Base-by-base conservation (phyloP, 2,113 vertebrate genomes). In the Alaudala cheleensis region DNA sequence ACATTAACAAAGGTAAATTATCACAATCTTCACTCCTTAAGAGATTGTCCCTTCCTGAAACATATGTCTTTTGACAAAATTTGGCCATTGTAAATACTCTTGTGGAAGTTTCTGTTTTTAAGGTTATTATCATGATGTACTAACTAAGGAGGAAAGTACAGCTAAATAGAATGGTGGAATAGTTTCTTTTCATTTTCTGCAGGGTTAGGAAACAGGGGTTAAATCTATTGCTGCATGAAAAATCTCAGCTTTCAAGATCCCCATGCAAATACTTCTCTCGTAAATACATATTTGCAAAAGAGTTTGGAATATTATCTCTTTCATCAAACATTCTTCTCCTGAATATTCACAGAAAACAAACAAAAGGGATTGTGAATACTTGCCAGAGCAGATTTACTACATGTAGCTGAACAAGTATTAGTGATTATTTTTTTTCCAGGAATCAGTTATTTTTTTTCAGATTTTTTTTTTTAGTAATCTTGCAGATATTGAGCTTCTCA, bases 271-370 rank as follows among this genome's bases (percentile, higher is more conserved):
- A 58, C 26, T 56, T 88, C 44, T 72, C 53, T 28, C 47, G 62
- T 56, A 79, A 95, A 93, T 78, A 71, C 78, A 87, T 93, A 95
- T 96, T 97, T 95, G 69, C 60, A 84, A 44, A 91, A 78, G 51
- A n/a, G 12, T 94, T 56, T 92, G 39, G 34, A 86, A 95, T 64
- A 74, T 67, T 93, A 67, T 96, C 72, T 92, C 69, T 94, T 96
- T 93, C 69, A 83, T 92, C 86, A 93, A 86, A 95, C 14, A 39
- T 90, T 74, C 74, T 90, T 92, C 95, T 93, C 34, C 54, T 50
- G 56, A 71, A 78, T 86, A 83, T 56, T 92, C 83, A 74, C 34
- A 74, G 39, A 74, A 89, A 86, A 69, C 34, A 96, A 93, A 94
- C 86, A 95, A 86, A 93, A 73, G 34, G 31, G n/a, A 66, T 56